Conservation (phyloP, 2,888 invertebrate species). For the Leptinotarsa rubiginosa region DNA sequence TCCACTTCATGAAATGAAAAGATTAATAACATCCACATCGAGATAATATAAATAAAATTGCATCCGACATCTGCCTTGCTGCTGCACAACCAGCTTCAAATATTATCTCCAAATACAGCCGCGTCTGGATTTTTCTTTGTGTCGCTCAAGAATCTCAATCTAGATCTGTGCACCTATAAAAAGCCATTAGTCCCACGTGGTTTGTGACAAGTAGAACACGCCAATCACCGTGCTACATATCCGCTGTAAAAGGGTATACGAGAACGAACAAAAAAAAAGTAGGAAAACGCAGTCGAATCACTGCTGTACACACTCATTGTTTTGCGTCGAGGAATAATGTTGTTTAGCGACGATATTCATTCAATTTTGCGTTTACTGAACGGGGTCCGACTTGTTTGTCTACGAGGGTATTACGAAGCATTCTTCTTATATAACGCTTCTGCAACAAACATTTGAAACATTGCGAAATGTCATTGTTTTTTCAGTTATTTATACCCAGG, state of each 20-base stretch:
- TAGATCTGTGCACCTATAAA: slow-evolving; percentile 7
- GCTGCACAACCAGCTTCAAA: background rate
- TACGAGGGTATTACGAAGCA: background rate
- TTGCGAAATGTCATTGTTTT: too few species aligned
- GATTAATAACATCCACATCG: background rate
- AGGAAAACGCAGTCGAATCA: slow-evolving; percentile 2
- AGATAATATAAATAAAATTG: background rate
- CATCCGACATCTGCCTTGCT: background rate
- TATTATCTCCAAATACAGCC: slow-evolving; percentile 20
- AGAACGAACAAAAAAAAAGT: background rate
- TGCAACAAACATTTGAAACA: too few species aligned
- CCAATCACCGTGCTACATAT: background rate
- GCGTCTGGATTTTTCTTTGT: slow-evolving; percentile 10
- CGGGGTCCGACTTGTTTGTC: background rate
- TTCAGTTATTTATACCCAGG: too few species aligned
- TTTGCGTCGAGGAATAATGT: slow-evolving; percentile 6
- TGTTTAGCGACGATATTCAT: background rate
- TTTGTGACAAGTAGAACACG: slow-evolving; percentile 11
- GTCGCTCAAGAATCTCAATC: slow-evolving; percentile 3
- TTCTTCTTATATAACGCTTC: too few species aligned
- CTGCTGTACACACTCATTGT: slow-evolving; percentile 14
- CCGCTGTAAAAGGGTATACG: slow-evolving; percentile 18
- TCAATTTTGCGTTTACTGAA: background rate
- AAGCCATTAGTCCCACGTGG: slow-evolving; percentile 19
- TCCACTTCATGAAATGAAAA: background rate